These are phyloP conservation scores for Ips typographus DNA, from an alignment of 1,140 invertebrate species.

Conservation along the genomic window DNA sequence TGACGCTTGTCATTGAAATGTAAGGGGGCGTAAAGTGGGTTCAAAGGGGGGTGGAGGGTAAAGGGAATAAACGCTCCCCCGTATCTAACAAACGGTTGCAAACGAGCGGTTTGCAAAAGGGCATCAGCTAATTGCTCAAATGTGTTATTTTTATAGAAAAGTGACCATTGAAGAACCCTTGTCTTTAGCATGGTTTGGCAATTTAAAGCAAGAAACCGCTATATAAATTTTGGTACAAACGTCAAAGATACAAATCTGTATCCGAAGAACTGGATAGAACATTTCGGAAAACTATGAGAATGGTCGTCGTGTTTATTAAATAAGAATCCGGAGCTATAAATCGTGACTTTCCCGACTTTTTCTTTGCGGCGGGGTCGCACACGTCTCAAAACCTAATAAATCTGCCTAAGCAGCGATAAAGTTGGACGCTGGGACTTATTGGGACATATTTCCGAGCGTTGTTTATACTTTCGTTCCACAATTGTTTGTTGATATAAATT, in stretches of 20 bases:
- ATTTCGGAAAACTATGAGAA: background rate
- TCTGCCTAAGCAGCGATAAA: conserved; percentile 14
- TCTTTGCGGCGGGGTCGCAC: conserved; percentile 7
- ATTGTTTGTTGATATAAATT: too few species aligned
- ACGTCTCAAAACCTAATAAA: conserved; percentile 5
- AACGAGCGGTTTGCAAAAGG: conserved; percentile 22
- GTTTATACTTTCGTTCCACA: background rate
- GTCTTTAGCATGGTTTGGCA: background rate
- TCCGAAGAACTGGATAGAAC: background rate
- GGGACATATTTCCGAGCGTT: conserved; percentile 15
- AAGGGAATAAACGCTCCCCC: too few species aligned
- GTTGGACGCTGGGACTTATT: conserved; percentile 12
- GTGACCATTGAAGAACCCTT: background rate
- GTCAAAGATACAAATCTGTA: background rate
- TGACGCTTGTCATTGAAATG: conserved; percentile 6
- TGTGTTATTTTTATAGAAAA: background rate
- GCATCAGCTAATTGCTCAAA: conserved; percentile 16
- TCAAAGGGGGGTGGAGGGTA: background rate
- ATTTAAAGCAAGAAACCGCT: background rate
- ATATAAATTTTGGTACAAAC: background rate
- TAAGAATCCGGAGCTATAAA: background rate
- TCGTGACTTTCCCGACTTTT: conserved; percentile 10
- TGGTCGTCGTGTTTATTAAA: conserved; percentile 15
- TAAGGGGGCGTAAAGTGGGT: background rate
- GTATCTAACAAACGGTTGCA: conserved; percentile 20